phyloP scores from a whole-genome alignment of 1,140 invertebrate species.

The Riptortus pedestris region DNA sequence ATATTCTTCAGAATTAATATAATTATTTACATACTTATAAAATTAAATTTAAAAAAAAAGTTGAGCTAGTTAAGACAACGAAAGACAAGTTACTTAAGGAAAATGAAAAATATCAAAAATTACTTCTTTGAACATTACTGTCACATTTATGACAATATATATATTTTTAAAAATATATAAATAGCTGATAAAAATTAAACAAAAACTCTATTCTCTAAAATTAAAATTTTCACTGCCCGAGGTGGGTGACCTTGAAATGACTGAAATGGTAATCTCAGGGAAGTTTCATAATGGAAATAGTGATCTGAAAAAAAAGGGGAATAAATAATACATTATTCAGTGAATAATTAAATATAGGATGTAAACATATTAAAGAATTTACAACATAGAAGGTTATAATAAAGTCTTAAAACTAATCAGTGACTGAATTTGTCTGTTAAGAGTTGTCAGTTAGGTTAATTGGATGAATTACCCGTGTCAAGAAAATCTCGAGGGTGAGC shows the following conservation, averaged over 20 bases:
- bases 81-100: background rate
- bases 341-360: too few relatives aligned
- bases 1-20: background rate
- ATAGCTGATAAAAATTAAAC: background rate
- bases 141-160: background rate
- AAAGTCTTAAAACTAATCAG: background rate
- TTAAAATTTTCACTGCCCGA: background rate
- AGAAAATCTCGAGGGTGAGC: constrained; percentile 2
- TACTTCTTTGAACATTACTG: background rate
- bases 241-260: background rate
- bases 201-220: background rate
- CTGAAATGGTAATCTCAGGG: background rate
- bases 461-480: background rate
- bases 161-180: background rate
- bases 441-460: background rate
- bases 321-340: background rate
- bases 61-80: background rate
- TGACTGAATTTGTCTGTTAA: background rate
- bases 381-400: background rate
- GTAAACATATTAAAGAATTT: too few relatives aligned
- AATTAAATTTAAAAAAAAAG: background rate
- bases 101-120: background rate
- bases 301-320: background rate
- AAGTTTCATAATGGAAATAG: constrained; percentile 1
- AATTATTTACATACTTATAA: background rate